Conservation (phyloP, 2,888 invertebrate genomes). For the Drosophila barbarae region DNA sequence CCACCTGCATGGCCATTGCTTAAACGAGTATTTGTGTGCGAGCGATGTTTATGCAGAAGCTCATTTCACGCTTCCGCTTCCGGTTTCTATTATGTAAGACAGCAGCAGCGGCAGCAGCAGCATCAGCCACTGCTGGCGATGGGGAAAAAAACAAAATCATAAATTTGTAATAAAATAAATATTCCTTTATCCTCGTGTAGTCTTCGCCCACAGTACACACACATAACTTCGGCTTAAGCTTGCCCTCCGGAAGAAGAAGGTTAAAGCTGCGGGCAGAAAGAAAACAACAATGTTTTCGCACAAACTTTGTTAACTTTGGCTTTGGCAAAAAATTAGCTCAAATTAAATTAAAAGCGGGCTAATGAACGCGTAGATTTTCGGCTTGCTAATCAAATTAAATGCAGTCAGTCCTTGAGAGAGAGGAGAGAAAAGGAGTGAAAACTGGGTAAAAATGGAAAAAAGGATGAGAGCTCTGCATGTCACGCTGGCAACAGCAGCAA, state of each 20-base stretch:
- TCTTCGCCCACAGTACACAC: constrained; percentile 42
- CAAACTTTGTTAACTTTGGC: constrained; percentile 28
- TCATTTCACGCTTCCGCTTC: constrained; percentile 75
- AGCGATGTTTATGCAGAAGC: constrained; percentile 69
- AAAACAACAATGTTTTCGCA: constrained; percentile 30
- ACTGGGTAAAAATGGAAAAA: constrained; percentile 3
- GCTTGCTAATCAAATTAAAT: constrained; percentile 67
- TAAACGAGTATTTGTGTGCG: constrained; percentile 42
- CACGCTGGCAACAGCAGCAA: constrained; percentile 32
- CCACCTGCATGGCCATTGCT: constrained; percentile 60
- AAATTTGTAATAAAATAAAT: constrained; percentile 74
- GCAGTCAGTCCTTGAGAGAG: constrained; percentile 50
- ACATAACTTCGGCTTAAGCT: constrained; percentile 62
- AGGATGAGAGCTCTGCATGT: constrained; percentile 35
- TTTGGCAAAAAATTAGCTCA: constrained; percentile 42
- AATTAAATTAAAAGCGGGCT: constrained; percentile 65
- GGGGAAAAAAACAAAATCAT: constrained; percentile 74
- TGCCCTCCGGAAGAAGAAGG: constrained; percentile 1
- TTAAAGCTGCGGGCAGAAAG: constrained; percentile 2
- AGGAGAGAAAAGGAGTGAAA: background rate
- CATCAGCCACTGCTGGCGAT: background rate
- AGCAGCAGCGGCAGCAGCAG: constrained; percentile 23
- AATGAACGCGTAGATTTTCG: constrained; percentile 58
- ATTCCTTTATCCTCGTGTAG: constrained; percentile 58
- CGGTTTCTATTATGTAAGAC: constrained; percentile 61